Base-by-base conservation (phyloP, 2,888 invertebrate species). In the Heliconius erato region DNA sequence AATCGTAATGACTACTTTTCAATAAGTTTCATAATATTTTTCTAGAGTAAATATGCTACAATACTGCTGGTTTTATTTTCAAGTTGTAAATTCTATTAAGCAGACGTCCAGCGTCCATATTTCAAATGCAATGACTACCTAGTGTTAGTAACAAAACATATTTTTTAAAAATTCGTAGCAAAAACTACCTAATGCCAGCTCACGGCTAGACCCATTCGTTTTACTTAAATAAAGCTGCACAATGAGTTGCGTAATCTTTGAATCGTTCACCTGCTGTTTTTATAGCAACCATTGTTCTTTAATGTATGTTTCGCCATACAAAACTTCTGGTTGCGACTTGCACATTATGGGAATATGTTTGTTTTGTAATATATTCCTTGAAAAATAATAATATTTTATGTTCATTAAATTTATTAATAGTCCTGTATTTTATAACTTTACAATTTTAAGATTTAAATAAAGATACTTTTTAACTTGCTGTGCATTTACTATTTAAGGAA, bases 231-330 rank as follows among this genome's bases (percentile, higher is more conserved):
- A 80, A 79, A 82, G 82, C 85, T 85, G 83, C 83, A 83, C 83
- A 87, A 85, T 72, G 69, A 16, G 67, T 86, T 85, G 76, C 79
- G 77, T 74, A 80, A 83, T 67, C 80, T 82, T 79, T 79, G 63
- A 80, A 72, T 16, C 82, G 82, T 71, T 83, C 86, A 85, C 85
- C 83, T 85, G 82, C 79, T 87, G 87, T 87, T 87, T 85, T 86
- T 86, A 86, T 84, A 79, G 54, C 82, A 67, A 74, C 85, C 86
- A 87, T 88, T 88, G 88, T 87, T 85, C 85, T 82, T 85, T 79
- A 77, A 84, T 77, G 54, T 78, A 82, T 86, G 86, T 85, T 87
- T 84, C 85, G 85, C 82, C 82, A 80, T 82, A 82, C 83, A 79
- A 76, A 82, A 82, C 81, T 81, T 79, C 82, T 84, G 83, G 82